These are phyloP conservation scores for Cerceris rybyensis DNA, from an alignment of 2,888 invertebrate genomes.

Conservation along the genomic window DNA sequence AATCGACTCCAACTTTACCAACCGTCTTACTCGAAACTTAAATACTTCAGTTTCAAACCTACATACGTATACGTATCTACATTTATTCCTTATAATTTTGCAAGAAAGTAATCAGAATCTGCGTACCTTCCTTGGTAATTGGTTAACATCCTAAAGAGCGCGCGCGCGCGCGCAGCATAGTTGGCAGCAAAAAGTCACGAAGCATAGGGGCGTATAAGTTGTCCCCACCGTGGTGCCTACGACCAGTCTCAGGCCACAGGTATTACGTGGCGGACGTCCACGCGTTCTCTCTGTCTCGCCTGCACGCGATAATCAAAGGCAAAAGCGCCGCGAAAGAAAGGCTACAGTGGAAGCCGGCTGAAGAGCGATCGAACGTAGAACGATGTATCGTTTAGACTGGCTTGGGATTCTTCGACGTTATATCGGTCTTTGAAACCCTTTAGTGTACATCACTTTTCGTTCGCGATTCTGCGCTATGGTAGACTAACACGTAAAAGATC, in stretches of 20 bases:
- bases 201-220: conserved; percentile 55
- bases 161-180: conserved; percentile 15
- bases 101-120: background rate
- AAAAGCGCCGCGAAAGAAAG: conserved; percentile 4
- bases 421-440: conserved; percentile 12
- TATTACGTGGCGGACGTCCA: conserved; percentile 37
- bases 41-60: no score
- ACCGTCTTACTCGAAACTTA: no score
- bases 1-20: no score
- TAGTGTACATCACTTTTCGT: background rate
- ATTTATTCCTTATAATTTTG: no score
- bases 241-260: conserved; percentile 64
- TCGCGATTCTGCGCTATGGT: conserved; percentile 38
- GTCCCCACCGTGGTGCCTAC: conserved; percentile 41
- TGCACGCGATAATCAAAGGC: conserved; percentile 23
- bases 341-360: background rate
- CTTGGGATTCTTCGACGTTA: background rate
- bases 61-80: no score
- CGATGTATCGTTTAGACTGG: conserved; percentile 8
- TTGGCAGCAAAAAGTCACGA: conserved; percentile 26
- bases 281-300: background rate
- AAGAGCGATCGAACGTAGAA: conserved; percentile 18
- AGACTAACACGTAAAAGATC: conserved; percentile 22
- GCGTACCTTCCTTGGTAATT: conserved; percentile 19
- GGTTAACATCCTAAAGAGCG: conserved; percentile 35